Percentiles rank a stretch among this genome's conserved stretches.
phyloP scores from a whole-genome alignment of 2,888 invertebrate species.

The Eupithecia abbreviata region DNA sequence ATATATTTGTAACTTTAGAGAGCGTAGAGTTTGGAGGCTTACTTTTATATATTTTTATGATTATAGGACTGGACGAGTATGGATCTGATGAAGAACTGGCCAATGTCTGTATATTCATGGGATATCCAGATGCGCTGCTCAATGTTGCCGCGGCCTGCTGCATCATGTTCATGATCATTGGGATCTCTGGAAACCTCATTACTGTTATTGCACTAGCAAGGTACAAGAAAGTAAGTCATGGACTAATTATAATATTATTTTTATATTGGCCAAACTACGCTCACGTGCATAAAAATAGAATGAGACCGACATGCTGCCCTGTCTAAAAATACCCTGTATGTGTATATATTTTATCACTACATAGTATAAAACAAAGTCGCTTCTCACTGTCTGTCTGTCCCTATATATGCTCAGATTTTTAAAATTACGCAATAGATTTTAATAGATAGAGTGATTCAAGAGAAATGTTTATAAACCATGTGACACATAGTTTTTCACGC shows the following conservation, averaged over 20 bases:
- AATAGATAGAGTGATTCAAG: too few relatives aligned
- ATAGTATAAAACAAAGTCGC: too few relatives aligned
- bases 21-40: neutral
- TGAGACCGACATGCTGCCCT: too few relatives aligned
- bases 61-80: neutral
- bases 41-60: neutral
- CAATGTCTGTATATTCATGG: neutral
- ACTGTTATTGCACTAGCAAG: constrained; percentile 86
- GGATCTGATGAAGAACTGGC: neutral
- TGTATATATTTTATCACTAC: too few relatives aligned
- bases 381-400: too few relatives aligned
- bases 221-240: constrained; percentile 73
- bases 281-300: too few relatives aligned
- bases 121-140: neutral
- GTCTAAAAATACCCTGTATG: too few relatives aligned
- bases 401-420: too few relatives aligned
- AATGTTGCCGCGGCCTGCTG: constrained; percentile 26
- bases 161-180: constrained; percentile 84
- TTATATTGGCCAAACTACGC: too few relatives aligned
- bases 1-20: neutral
- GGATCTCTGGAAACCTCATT: constrained; percentile 87
- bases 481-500: too few relatives aligned
- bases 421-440: too few relatives aligned
- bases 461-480: too few relatives aligned
- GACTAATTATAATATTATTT: neutral